A percentile compares a stretch with the other conserved stretches of the same genome.
Conservation (phyloP, 92 coral and sea anemone genomes). For the Muricea muricata region DNA sequence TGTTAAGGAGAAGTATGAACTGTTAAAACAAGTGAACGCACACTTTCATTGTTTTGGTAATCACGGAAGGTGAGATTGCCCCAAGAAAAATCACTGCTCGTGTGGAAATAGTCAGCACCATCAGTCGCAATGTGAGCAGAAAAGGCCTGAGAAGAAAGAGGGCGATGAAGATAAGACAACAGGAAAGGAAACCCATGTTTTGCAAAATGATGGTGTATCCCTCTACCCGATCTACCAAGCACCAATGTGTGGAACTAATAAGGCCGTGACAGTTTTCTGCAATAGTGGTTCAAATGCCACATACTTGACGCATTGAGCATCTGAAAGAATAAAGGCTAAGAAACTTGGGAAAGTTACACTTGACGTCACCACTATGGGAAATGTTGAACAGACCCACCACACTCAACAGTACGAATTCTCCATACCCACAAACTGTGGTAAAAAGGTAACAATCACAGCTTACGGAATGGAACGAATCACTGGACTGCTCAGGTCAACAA, state of each 20-base stretch:
- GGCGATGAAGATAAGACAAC: neutral
- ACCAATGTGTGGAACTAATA: conserved; percentile 13
- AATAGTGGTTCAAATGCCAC: conserved; percentile 57
- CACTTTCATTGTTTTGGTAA: conserved; percentile 41
- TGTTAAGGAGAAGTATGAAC: conserved; percentile 12
- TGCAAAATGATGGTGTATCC: neutral
- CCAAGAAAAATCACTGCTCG: conserved; percentile 1
- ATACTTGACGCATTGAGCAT: conserved; percentile 47
- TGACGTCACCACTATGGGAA: conserved; percentile 51
- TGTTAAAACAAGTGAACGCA: conserved; percentile 31
- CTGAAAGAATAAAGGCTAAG: conserved; percentile 48
- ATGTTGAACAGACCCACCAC: conserved; percentile 44
- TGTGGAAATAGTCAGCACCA: conserved; percentile 47
- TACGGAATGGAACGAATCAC: conserved; percentile 67
- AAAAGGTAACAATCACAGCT: conserved; percentile 44
- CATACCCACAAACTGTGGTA: conserved; percentile 51
- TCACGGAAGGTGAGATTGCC: conserved; percentile 16
- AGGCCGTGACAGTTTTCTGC: conserved; percentile 23
- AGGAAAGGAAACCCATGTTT: neutral
- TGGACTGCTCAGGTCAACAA: conserved; percentile 56
- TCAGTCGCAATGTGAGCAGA: conserved; percentile 10
- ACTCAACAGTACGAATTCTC: conserved; percentile 58
- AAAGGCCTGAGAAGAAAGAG: neutral
- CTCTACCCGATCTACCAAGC: conserved; percentile 30
- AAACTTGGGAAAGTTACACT: conserved; percentile 33